Evolutionary conservation across 37 sponge, comb jelly and placozoan genomes (phyloP).

Genomic region (Halisarca cf. caerulea): DNA sequence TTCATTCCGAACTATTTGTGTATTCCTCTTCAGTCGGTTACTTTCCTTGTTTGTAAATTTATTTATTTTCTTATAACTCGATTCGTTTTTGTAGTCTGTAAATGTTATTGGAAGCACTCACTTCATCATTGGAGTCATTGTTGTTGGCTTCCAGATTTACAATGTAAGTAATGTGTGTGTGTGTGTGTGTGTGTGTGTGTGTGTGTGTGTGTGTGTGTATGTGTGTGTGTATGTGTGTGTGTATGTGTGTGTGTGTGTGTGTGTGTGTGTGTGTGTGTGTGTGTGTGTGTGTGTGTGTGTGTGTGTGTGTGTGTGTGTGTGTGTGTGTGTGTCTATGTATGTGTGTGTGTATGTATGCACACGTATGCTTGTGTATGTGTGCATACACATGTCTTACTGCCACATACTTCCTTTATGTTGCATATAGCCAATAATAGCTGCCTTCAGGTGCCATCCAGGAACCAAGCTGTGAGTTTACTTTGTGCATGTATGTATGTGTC

Average conservation of each 20-base stretch:
- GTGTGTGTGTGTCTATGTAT: neutral
- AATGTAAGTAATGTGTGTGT: constrained; percentile 2
- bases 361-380: neutral
- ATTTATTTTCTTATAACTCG: neutral
- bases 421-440: constrained; percentile 18
- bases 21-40: neutral
- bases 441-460: constrained; percentile 25
- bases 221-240: constrained; percentile 17
- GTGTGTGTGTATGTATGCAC: neutral
- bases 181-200: constrained; percentile 1
- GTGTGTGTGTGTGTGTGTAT: constrained; percentile 21
- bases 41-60: neutral
- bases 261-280: constrained; percentile 24
- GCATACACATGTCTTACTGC: too few species aligned
- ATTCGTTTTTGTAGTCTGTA: neutral
- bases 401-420: too few species aligned
- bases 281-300: constrained; percentile 21
- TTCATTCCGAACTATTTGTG: neutral
- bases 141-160: constrained; percentile 18
- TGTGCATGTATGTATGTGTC: too few species aligned
- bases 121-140: constrained; percentile 13
- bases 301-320: constrained; percentile 4
- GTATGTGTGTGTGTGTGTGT: constrained; percentile 18
- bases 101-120: constrained; percentile 9
- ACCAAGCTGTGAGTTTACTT: neutral